Evolutionary conservation across 2,888 invertebrate species (phyloP).

Genomic region (Hofmannophila pseudospretella): DNA sequence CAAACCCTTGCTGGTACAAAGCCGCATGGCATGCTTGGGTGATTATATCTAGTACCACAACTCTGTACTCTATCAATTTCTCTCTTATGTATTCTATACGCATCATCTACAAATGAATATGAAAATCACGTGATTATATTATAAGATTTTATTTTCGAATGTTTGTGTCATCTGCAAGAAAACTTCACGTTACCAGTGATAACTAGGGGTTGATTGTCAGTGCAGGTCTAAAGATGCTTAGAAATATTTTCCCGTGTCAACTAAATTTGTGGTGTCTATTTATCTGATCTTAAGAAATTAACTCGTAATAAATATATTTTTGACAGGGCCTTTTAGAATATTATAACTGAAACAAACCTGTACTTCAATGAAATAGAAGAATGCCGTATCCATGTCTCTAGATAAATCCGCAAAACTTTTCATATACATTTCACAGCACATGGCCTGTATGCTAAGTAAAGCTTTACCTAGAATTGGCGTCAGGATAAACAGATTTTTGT

Average conservation of each 20-base stretch:
- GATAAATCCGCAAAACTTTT: constrained; percentile 80
- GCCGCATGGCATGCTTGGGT: constrained; percentile 85
- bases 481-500: constrained; percentile 84
- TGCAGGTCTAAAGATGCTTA: too few relatives aligned
- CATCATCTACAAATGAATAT: constrained; percentile 58
- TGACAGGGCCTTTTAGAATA: too few relatives aligned
- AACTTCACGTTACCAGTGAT: too few relatives aligned
- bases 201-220: too few relatives aligned
- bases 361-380: constrained; percentile 84
- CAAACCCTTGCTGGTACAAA: constrained; percentile 86
- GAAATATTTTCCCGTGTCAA: too few relatives aligned
- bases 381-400: constrained; percentile 64
- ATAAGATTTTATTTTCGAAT: too few relatives aligned
- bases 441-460: constrained; percentile 82
- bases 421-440: constrained; percentile 81
- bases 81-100: constrained; percentile 52
- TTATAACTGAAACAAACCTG: too few relatives aligned
- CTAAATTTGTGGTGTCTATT: too few relatives aligned
- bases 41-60: constrained; percentile 59
- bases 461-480: constrained; percentile 85
- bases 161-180: too few relatives aligned
- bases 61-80: constrained; percentile 50
- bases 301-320: too few relatives aligned
- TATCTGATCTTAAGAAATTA: too few relatives aligned
- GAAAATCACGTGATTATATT: too few relatives aligned